Base-by-base conservation (phyloP, 2,888 invertebrate genomes). In the Clepsis dumicolana region DNA sequence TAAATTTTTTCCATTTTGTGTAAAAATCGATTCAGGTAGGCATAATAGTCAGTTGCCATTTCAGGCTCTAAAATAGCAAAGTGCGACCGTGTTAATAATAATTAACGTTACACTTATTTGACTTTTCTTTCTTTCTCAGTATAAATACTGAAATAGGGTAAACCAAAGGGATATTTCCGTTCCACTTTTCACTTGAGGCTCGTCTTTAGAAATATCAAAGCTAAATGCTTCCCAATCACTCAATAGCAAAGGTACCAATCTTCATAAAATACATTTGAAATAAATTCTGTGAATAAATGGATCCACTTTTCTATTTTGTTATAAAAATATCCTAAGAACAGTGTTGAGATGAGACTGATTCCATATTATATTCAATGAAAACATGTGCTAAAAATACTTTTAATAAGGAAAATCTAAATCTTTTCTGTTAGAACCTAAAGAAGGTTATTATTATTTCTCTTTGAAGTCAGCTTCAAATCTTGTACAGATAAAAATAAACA, bases 401-500 rank as follows among this genome's bases (percentile, higher is more conserved):
- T 25, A 41, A 24, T 41, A 41, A 57, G 38, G 57, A 38, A 57
- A 48, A 38, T 38, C 5, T 4, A n/a, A n/a, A n/a, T n/a, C n/a
- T 38, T 41, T 44, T 27, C 29, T 44, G 5, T 41, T 10, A 16
- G 27, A 35, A 18, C 16, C 38, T 57, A 14, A 24, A 35, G 35
- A 57, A 35, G 38, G 21, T 38, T 14, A 57, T 38, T 57, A 38
- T 24, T 57, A n/a, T 57, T 57, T 54, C 32, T 54, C 18, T 29
- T 54, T 16, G 29, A 32, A 4, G 4, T 54, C 18, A 18, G 7
- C 54, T 29, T 53, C 16, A 18, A 32, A 54, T 12, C 29, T 21
- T 48, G 12, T 21, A 44, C 1, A 1, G 44, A 21, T 44, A 44
- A 21, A 48, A 48, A 48, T 48, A 48, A 48, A 21, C 48, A 48